Base-by-base conservation (phyloP, 2,113 vertebrate species). In the Galbula dea region DNA sequence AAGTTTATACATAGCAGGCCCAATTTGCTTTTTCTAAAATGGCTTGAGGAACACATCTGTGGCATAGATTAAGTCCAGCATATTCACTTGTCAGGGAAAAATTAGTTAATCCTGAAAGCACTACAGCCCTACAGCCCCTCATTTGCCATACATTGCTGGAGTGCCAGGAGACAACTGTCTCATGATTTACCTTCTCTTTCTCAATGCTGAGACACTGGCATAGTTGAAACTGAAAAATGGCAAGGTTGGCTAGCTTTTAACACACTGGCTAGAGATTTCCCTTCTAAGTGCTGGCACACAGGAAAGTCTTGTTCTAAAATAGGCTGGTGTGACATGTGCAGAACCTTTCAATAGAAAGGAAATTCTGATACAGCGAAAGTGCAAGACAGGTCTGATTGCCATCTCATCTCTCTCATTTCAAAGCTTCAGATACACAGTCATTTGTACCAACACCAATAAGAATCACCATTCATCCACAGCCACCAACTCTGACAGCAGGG, bases 201-300 rank as follows among this genome's bases (percentile, higher is more conserved):
- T 91, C 86, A 83, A 36, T 71, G 94, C 49, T 88, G 71, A 95
- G 86, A 91, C 7, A 5, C 48, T 55, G 37, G 51, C 18, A 30
- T 94, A 89, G 77, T 84, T 67, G 32, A 58, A 93, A 76, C 66
- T 29, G 80, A 91, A 88, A 93, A 96, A 96, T 95, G 92, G 86
- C n/a, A 96, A 94, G 67, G 76, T 18, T 95, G 90, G 85, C 30
- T 94, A 84, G 54, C 77, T 95, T 94, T 83, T 94, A 96, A 94
- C 37, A 45, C 41, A 46, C 69, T 57, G 51, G 62, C 37, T 94
- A 86, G 83, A 95, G 72, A 88, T 83, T 96, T 96, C 85, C 89
- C 46, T 95, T 79, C n/a, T 27, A 89, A 77, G 39, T 45, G 26
- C 45, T 63, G 54, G 76, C 39, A 92, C 72, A 61, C 36, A 62